Conservation (phyloP, 1,140 invertebrate genomes). For the Drosophila punjabiensis region DNA sequence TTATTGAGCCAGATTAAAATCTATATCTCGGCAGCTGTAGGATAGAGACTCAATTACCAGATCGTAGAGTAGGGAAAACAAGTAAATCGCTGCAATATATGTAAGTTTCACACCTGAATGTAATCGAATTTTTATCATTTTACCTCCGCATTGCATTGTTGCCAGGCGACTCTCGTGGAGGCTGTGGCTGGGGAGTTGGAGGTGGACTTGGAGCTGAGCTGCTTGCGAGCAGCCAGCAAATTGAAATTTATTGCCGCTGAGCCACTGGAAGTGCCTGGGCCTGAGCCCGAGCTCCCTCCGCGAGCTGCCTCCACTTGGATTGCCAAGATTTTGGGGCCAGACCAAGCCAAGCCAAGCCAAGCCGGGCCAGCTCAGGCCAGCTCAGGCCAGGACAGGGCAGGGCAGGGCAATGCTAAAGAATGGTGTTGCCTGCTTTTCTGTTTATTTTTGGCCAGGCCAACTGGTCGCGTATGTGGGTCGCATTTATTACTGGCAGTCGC, state of each 20-base stretch:
- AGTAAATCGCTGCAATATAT: conserved; percentile 76
- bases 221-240: conserved; percentile 63
- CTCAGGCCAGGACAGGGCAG: conserved; percentile 37
- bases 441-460: conserved; percentile 69
- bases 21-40: conserved; percentile 11
- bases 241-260: conserved; percentile 81
- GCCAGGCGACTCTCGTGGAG: conserved; percentile 49
- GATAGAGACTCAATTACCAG: conserved; percentile 44
- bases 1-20: conserved; percentile 34
- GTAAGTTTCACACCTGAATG: conserved; percentile 83
- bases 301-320: conserved; percentile 9
- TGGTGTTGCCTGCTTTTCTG: conserved; percentile 43
- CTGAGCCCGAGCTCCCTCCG: conserved; percentile 2
- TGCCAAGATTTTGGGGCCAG: conserved; percentile 35
- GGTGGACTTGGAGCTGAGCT: conserved; percentile 18
- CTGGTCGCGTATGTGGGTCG: conserved; percentile 81
- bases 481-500: conserved; percentile 65
- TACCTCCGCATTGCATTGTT: conserved; percentile 82
- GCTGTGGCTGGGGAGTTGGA: conserved; percentile 9
- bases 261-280: conserved; percentile 70
- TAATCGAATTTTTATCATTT: conserved; percentile 84
- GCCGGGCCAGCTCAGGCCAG: conserved; percentile 11
- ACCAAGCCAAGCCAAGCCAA: neutral
- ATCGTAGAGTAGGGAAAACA: conserved; percentile 70
- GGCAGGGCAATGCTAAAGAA: conserved; percentile 58